A percentile compares a stretch with the other conserved stretches of the same genome.
Evolutionary conservation across 2,797 vertebrate species (phyloP).

Genomic region (Holocentrus rufus): DNA sequence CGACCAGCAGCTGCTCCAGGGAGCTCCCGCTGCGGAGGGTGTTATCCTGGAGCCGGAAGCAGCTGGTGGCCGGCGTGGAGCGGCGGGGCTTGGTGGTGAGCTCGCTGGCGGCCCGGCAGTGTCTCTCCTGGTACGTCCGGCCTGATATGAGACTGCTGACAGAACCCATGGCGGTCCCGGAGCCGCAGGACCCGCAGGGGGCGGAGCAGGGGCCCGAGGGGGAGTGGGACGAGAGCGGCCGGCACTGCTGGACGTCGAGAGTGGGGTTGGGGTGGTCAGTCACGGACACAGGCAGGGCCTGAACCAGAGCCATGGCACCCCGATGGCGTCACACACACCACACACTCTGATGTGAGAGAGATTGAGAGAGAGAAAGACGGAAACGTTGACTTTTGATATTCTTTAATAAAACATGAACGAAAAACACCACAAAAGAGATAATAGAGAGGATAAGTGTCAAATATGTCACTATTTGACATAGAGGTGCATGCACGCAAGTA

Average conservation of each 20-base stretch:
- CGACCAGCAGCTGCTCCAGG: slow-evolving; percentile 85
- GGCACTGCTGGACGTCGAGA: slow-evolving; percentile 79
- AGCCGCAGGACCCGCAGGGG: slow-evolving; percentile 60
- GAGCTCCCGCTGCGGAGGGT: slow-evolving; percentile 83
- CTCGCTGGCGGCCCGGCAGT: slow-evolving; percentile 83
- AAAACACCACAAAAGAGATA: no score
- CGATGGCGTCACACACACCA: slow-evolving; percentile 73
- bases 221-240: slow-evolving; percentile 65
- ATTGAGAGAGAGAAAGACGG: neutral
- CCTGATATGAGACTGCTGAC: slow-evolving; percentile 96
- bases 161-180: slow-evolving; percentile 89
- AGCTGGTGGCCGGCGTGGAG: slow-evolving; percentile 81
- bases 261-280: slow-evolving; percentile 86
- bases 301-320: slow-evolving; percentile 93
- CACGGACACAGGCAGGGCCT: slow-evolving; percentile 88
- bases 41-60: slow-evolving; percentile 85
- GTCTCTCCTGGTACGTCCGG: slow-evolving; percentile 87
- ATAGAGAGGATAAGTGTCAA: neutral
- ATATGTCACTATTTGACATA: slow-evolving; percentile 11
- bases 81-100: slow-evolving; percentile 81
- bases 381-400: slow-evolving; percentile 13
- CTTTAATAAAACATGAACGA: no score
- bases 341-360: slow-evolving; percentile 69
- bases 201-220: slow-evolving; percentile 65
- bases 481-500: slow-evolving; percentile 1